Evolutionary conservation across 2,888 invertebrate genomes (phyloP).

Genomic region (Agrochola lota): DNA sequence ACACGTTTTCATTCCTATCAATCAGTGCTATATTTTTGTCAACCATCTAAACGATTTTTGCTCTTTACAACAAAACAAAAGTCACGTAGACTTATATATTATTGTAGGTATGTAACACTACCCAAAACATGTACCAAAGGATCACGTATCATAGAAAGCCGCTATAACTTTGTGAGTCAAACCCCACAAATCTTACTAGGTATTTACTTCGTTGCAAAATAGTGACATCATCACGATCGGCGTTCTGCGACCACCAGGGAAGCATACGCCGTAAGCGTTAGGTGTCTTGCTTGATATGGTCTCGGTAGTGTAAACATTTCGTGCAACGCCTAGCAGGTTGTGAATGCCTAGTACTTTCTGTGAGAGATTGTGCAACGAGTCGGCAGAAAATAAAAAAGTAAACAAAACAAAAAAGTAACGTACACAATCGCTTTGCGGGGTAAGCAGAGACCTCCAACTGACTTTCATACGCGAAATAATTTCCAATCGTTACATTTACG

Average conservation of each 20-base stretch:
- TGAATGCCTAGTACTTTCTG: slow-evolving; percentile 72
- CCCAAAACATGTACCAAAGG: slow-evolving; percentile 48
- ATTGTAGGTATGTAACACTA: slow-evolving; percentile 51
- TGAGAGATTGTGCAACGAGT: slow-evolving; percentile 32
- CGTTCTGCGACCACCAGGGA: slow-evolving; percentile 84
- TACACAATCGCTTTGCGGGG: slow-evolving; percentile 1
- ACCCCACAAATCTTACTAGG: slow-evolving; percentile 54
- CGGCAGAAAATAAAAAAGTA: slow-evolving; percentile 44
- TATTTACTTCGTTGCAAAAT: slow-evolving; percentile 70
- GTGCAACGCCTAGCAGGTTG: slow-evolving; percentile 73
- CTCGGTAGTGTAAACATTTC: slow-evolving; percentile 79
- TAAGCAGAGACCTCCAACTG: slow-evolving; percentile 23
- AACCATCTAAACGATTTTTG: slow-evolving; percentile 3
- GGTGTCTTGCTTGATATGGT: slow-evolving; percentile 78
- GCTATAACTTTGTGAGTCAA: slow-evolving; percentile 53
- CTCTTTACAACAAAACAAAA: slow-evolving; percentile 33
- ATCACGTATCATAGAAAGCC: slow-evolving; percentile 62
- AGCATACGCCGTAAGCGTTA: slow-evolving; percentile 77
- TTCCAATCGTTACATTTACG: background rate
- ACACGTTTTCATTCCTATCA: background rate
- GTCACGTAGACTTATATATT: slow-evolving; percentile 51
- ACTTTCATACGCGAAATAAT: background rate
- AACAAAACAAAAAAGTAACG: slow-evolving; percentile 5
- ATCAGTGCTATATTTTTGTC: background rate
- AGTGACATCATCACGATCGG: slow-evolving; percentile 82